Evolutionary conservation across 2,888 invertebrate genomes (phyloP).

Genomic region (Parasteatoda lunata): DNA sequence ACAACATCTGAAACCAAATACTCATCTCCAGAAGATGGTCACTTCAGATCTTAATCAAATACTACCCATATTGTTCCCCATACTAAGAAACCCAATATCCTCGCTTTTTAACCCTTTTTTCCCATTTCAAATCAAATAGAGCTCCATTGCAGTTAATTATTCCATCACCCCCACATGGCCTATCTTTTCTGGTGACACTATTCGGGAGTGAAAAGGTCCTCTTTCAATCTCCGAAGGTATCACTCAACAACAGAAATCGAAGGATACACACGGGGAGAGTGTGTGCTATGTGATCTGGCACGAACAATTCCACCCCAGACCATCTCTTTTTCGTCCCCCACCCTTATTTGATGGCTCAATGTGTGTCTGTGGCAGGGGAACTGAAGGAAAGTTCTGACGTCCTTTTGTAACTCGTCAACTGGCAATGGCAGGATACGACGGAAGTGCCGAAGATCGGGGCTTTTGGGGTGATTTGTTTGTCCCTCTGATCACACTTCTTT

Average conservation of each 20-base stretch:
- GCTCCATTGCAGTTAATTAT: constrained; percentile 50
- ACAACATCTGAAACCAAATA: neutral
- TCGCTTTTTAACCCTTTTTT: constrained; percentile 30
- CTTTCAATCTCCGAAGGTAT: constrained; percentile 11
- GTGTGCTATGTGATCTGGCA: constrained; percentile 37
- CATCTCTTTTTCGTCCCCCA: constrained; percentile 11
- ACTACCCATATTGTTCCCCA: neutral
- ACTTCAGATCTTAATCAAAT: neutral
- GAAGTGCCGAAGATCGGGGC: constrained; percentile 38
- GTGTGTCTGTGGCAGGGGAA: constrained; percentile 37
- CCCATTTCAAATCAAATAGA: constrained; percentile 14
- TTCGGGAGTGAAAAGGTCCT: constrained; percentile 7
- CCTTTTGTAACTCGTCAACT: constrained; percentile 55
- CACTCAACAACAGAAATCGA: constrained; percentile 50
- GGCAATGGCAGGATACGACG: constrained; percentile 60
- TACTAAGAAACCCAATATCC: constrained; percentile 4
- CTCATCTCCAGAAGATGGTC: neutral
- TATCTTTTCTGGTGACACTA: constrained; percentile 12
- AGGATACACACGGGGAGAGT: constrained; percentile 46
- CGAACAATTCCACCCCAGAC: neutral
- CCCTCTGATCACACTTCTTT: constrained; percentile 7
- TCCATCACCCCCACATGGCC: constrained; percentile 14
- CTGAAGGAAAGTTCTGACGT: constrained; percentile 25
- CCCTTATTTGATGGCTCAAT: constrained; percentile 28
- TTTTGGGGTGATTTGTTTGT: constrained; percentile 54